phyloP scores from a whole-genome alignment of 2,113 vertebrate genomes.

The Sceloporus tristichus region DNA sequence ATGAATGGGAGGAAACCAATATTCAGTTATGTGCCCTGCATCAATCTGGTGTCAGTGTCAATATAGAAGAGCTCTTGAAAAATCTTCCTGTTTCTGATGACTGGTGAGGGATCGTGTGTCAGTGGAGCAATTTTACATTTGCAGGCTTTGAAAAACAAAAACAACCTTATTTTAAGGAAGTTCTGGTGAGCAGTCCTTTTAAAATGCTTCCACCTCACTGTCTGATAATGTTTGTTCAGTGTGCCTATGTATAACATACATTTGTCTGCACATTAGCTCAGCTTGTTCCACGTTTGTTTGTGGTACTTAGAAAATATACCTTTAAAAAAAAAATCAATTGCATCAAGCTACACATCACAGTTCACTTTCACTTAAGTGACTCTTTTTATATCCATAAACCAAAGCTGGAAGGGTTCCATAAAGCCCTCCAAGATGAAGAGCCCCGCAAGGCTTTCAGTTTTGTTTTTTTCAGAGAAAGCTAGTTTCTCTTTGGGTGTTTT shows the following conservation, averaged over 20 bases:
- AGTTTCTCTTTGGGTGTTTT: constrained; percentile 61
- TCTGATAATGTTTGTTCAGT: constrained; percentile 49
- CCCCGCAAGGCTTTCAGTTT: constrained; percentile 64
- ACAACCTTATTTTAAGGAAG: rapidly evolving
- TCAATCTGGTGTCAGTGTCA: background rate
- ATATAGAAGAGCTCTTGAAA: background rate
- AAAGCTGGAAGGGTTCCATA: constrained; percentile 69
- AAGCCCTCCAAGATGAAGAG: constrained; percentile 53
- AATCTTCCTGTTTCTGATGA: background rate
- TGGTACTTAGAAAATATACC: constrained; percentile 64
- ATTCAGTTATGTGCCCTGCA: no score
- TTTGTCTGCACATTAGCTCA: constrained; percentile 32
- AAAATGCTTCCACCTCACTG: constrained; percentile 49
- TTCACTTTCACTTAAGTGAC: constrained; percentile 60
- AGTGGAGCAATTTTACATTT: constrained; percentile 28
- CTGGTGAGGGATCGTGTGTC: constrained; percentile 33
- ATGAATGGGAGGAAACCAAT: background rate
- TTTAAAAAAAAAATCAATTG: constrained; percentile 40
- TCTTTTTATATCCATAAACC: constrained; percentile 63
- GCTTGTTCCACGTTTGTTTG: constrained; percentile 63
- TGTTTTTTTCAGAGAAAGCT: constrained; percentile 63
- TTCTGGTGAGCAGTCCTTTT: constrained; percentile 53
- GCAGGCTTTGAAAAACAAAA: background rate
- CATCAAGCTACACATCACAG: constrained; percentile 58
- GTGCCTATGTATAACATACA: no score